Conservation (phyloP, 2,888 invertebrate species). For the Macaria liturata region DNA sequence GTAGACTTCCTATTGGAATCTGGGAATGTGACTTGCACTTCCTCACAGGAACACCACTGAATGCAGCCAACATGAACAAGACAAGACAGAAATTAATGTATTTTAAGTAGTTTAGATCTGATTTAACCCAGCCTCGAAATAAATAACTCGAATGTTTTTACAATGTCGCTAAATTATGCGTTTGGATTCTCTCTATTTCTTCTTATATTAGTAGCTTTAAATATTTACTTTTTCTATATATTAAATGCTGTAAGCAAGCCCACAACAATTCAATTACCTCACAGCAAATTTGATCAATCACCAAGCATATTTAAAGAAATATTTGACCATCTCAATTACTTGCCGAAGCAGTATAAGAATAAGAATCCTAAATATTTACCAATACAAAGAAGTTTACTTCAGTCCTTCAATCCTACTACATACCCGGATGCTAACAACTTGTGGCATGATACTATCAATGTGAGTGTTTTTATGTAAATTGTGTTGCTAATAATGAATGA, state of each 20-base stretch:
- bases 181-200: conserved; percentile 72
- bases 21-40: too few species aligned
- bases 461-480: conserved; percentile 44
- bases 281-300: conserved; percentile 53
- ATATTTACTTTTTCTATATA: conserved; percentile 74
- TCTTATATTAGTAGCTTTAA: conserved; percentile 65
- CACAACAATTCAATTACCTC: conserved; percentile 49
- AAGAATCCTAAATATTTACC: conserved; percentile 60
- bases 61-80: too few species aligned
- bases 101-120: too few species aligned
- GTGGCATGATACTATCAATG: conserved; percentile 60
- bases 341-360: conserved; percentile 64
- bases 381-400: conserved; percentile 56
- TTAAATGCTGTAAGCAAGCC: conserved; percentile 57
- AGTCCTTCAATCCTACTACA: conserved; percentile 66
- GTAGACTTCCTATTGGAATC: neutral
- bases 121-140: too few species aligned
- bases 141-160: conserved; percentile 5
- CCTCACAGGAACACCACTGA: too few species aligned
- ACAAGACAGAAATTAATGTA: too few species aligned
- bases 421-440: conserved; percentile 43
- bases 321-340: conserved; percentile 64
- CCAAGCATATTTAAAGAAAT: conserved; percentile 64
- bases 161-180: conserved; percentile 76
- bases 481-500: too few species aligned